Evolutionary conservation across 2,888 invertebrate species (phyloP).

Genomic region (Sphaerophoria taeniata): DNA sequence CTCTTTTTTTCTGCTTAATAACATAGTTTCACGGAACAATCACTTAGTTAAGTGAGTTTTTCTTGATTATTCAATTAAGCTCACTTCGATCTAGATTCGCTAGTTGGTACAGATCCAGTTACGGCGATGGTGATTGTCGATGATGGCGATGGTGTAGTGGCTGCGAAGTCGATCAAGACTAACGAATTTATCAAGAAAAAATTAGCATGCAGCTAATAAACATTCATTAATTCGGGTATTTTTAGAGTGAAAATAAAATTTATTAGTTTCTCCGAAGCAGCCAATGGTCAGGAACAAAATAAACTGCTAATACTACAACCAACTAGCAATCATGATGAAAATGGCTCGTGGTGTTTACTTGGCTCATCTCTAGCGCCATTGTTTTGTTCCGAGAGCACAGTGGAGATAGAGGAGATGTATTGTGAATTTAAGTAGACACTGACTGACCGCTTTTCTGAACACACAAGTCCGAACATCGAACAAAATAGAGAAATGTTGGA

Average conservation of each 20-base stretch:
- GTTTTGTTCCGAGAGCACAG: conserved; percentile 31
- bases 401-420: conserved; percentile 4
- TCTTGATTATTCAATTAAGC: conserved; percentile 61
- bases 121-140: too few relatives aligned
- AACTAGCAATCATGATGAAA: conserved; percentile 1
- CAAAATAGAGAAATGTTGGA: conserved; percentile 35
- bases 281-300: conserved; percentile 33
- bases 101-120: conserved; percentile 20
- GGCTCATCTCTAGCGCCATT: conserved; percentile 63
- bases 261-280: conserved; percentile 55
- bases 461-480: neutral
- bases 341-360: neutral
- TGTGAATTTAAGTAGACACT: conserved; percentile 1
- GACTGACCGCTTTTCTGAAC: conserved; percentile 49
- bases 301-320: neutral
- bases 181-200: neutral
- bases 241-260: conserved; percentile 58
- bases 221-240: conserved; percentile 45
- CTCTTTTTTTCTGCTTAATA: conserved; percentile 53
- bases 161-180: conserved; percentile 1
- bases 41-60: conserved; percentile 47
- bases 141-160: neutral
- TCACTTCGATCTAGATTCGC: conserved; percentile 31
- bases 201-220: conserved; percentile 59
- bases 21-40: conserved; percentile 49